Evolutionary conservation across 2,888 invertebrate genomes (phyloP).

Genomic region (Calameuta pallipes): DNA sequence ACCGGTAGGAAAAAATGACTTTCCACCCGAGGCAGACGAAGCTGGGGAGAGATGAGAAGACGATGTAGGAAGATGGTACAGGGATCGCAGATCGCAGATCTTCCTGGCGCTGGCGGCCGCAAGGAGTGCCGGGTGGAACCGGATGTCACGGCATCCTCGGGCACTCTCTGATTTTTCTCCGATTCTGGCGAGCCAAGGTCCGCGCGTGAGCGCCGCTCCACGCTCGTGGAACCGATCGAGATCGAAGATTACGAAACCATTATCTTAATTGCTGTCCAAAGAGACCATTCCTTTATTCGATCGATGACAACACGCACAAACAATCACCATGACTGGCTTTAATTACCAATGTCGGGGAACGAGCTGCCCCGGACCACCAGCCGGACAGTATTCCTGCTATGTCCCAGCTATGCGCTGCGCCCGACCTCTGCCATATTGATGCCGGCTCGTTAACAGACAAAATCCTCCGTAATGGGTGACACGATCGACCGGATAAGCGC

Average conservation of each 20-base stretch:
- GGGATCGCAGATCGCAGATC: too few relatives aligned
- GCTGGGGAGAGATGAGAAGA: too few relatives aligned
- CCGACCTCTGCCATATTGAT: constrained; percentile 19
- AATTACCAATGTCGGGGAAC: constrained; percentile 37
- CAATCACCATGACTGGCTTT: constrained; percentile 55
- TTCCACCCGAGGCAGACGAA: too few relatives aligned
- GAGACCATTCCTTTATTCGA: constrained; percentile 29
- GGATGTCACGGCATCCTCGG: too few relatives aligned
- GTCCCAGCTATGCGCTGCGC: constrained; percentile 5
- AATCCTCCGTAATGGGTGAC: constrained; percentile 26
- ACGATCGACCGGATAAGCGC: constrained; percentile 35
- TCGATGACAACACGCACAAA: constrained; percentile 52
- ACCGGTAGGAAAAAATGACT: constrained; percentile 1
- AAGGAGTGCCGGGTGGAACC: too few relatives aligned
- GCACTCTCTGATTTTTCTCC: background rate
- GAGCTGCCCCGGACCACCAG: constrained; percentile 39
- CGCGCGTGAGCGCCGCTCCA: too few relatives aligned
- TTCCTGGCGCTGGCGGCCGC: too few relatives aligned
- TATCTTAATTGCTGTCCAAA: constrained; percentile 49
- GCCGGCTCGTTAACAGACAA: constrained; percentile 23
- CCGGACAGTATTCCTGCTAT: constrained; percentile 44
- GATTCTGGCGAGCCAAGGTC: background rate
- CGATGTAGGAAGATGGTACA: too few relatives aligned
- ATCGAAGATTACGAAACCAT: constrained; percentile 42
- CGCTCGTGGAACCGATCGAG: constrained; percentile 14